Evolutionary conservation across 2,888 invertebrate genomes (phyloP).

Genomic region (Plebejus anna): DNA sequence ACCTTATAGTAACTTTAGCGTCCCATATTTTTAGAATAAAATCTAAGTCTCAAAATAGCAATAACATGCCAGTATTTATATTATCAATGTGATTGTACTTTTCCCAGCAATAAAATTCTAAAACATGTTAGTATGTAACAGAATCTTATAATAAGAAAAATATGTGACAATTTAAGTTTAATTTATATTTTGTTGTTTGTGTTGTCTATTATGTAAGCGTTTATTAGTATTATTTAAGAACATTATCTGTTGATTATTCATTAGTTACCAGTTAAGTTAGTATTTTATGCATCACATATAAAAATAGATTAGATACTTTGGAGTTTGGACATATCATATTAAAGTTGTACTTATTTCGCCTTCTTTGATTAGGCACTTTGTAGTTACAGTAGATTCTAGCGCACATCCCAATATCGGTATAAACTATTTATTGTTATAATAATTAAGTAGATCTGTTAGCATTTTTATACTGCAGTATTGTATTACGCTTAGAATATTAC

Average conservation of each 20-base stretch:
- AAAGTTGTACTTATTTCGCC: background rate
- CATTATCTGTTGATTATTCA: background rate
- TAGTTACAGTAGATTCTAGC: background rate
- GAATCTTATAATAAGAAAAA: background rate
- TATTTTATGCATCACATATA: background rate
- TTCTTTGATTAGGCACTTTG: background rate
- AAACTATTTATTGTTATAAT: background rate
- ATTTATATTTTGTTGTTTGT: background rate
- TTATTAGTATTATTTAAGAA: background rate
- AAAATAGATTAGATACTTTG: background rate
- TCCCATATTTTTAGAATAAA: background rate
- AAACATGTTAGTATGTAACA: too few relatives aligned
- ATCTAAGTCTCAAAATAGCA: background rate
- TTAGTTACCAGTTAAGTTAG: background rate
- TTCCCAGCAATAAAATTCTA: background rate
- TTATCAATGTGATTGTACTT: background rate
- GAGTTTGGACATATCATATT: background rate
- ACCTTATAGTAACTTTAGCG: background rate
- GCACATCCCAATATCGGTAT: background rate
- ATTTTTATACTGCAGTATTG: background rate
- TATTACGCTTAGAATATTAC: background rate
- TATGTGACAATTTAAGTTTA: background rate
- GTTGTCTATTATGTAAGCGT: background rate
- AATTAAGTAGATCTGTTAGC: background rate
- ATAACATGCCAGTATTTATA: background rate